These are phyloP conservation scores for Eolophus roseicapilla DNA, from an alignment of 2,113 vertebrate genomes.

Conservation along the genomic window DNA sequence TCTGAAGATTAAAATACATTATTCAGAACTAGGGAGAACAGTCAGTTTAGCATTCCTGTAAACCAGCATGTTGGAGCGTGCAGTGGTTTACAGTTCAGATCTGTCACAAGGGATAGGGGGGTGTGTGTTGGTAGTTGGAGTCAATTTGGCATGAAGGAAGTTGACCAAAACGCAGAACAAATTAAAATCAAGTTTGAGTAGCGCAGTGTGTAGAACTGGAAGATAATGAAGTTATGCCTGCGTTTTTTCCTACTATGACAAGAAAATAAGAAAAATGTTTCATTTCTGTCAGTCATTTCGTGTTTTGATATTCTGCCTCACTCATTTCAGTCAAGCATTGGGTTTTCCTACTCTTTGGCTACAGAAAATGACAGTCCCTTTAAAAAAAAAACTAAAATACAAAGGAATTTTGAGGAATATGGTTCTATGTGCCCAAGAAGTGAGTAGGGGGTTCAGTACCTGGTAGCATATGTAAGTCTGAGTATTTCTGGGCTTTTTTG, in stretches of 20 bases:
- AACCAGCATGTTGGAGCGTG: rapidly evolving
- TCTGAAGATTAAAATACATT: not conserved
- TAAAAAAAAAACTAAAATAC: not conserved
- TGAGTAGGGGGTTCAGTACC: not conserved
- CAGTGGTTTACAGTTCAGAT: not conserved
- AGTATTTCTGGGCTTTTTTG: not conserved
- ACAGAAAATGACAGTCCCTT: not conserved
- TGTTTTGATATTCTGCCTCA: slow-evolving; percentile 6
- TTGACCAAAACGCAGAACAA: slow-evolving; percentile 22
- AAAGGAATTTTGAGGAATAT: not conserved
- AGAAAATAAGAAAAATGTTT: slow-evolving; percentile 17
- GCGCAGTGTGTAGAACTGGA: not conserved
- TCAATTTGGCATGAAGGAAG: not conserved
- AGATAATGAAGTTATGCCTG: not conserved
- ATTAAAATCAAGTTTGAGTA: not conserved
- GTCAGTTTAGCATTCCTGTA: not conserved
- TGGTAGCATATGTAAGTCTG: not conserved
- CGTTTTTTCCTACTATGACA: not conserved
- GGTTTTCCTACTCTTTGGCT: not conserved
- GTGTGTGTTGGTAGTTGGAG: not conserved
- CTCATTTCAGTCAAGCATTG: not conserved
- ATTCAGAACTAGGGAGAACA: not conserved
- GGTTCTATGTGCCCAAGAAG: not conserved
- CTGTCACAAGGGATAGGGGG: rapidly evolving
- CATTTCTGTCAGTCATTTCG: not conserved